phyloP scores from a whole-genome alignment of 2,888 invertebrate genomes.

The Lacanobia wlatinum region DNA sequence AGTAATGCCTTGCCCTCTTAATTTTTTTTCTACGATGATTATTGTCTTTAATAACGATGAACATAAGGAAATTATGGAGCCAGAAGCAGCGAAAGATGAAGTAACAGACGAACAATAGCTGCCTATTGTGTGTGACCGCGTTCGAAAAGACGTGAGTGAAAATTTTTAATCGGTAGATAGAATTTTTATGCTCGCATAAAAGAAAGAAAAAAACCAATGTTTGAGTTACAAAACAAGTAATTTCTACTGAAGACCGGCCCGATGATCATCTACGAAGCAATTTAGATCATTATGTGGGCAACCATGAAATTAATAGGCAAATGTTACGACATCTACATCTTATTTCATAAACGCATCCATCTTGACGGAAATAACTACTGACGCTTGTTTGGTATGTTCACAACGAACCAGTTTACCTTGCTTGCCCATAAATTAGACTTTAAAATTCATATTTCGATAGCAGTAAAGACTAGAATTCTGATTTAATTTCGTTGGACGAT shows the following conservation, averaged over 20 bases:
- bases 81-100: slow-evolving; percentile 66
- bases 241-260: slow-evolving; percentile 52
- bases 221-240: slow-evolving; percentile 61
- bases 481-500: slow-evolving; percentile 56
- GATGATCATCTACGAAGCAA: slow-evolving; percentile 60
- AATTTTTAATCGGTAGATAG: slow-evolving; percentile 47
- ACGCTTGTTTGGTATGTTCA: slow-evolving; percentile 68
- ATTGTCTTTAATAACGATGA: slow-evolving; percentile 83
- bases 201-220: slow-evolving; percentile 40
- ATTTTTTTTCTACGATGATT: slow-evolving; percentile 76
- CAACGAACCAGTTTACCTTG: slow-evolving; percentile 68
- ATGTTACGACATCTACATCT: slow-evolving; percentile 82
- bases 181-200: slow-evolving; percentile 39
- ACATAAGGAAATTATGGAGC: slow-evolving; percentile 75
- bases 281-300: slow-evolving; percentile 77
- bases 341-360: slow-evolving; percentile 78
- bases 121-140: slow-evolving; percentile 59
- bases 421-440: slow-evolving; percentile 56
- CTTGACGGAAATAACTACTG: slow-evolving; percentile 80
- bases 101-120: slow-evolving; percentile 66
- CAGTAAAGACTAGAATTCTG: slow-evolving; percentile 59
- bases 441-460: slow-evolving; percentile 60
- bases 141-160: slow-evolving; percentile 51
- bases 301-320: slow-evolving; percentile 82
- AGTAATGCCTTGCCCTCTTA: slow-evolving; percentile 79